These are phyloP conservation scores for Copidosoma aretas DNA, from an alignment of 2,888 invertebrate genomes.

Conservation along the genomic window DNA sequence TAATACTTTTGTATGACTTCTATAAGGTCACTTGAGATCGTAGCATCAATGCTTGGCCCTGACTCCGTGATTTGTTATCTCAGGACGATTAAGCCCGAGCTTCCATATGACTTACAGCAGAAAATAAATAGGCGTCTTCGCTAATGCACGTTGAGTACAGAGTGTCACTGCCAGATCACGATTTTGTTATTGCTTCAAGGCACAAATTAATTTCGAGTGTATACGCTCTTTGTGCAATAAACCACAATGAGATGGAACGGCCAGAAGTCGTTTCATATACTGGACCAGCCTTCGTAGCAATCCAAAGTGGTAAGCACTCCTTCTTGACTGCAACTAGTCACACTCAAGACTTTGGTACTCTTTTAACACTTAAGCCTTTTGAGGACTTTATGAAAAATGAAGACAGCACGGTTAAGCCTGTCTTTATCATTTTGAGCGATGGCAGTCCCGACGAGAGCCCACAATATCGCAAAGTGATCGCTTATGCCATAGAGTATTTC, in stretches of 20 bases:
- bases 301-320: constrained; percentile 49
- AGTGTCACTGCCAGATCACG: constrained; percentile 50
- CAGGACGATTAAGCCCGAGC: no score
- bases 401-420: constrained; percentile 45
- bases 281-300: constrained; percentile 38
- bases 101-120: no score
- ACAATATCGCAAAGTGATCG: constrained; percentile 44
- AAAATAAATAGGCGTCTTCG: no score
- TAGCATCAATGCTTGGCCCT: no score
- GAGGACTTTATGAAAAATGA: constrained; percentile 34
- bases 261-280: background rate
- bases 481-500: constrained; percentile 46
- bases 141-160: constrained; percentile 49
- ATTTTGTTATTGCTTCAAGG: constrained; percentile 48
- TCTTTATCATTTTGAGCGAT: constrained; percentile 49
- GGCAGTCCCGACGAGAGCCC: constrained; percentile 50
- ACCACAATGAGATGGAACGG: background rate
- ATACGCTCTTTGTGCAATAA: background rate
- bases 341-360: constrained; percentile 20
- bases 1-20: no score
- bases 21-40: no score
- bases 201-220: constrained; percentile 39
- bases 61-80: no score
- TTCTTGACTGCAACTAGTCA: constrained; percentile 48
- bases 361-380: constrained; percentile 42